Evolutionary conservation across 2,888 invertebrate species (phyloP).

Genomic region (Coecobrya sp.): DNA sequence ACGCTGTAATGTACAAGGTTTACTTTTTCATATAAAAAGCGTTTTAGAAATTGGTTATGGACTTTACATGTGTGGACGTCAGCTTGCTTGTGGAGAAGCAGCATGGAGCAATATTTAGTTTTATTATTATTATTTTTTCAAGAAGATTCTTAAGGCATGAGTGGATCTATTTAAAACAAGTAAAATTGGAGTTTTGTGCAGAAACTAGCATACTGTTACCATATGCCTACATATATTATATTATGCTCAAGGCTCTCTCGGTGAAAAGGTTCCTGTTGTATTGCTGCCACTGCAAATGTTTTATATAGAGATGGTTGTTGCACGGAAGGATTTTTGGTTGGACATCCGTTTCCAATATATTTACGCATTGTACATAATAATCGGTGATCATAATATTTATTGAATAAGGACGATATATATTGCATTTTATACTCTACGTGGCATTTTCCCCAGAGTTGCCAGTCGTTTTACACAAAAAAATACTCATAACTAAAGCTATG

Average conservation of each 20-base stretch:
- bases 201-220: neutral
- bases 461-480: constrained; percentile 17
- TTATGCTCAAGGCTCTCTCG: neutral
- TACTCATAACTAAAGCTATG: no score
- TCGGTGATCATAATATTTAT: constrained; percentile 40
- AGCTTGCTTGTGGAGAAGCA: constrained; percentile 70
- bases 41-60: neutral
- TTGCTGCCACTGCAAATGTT: neutral
- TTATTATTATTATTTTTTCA: constrained; percentile 47
- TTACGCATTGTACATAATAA: constrained; percentile 43
- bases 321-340: constrained; percentile 10
- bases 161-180: constrained; percentile 77
- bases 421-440: neutral
- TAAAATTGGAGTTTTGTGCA: constrained; percentile 61
- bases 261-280: constrained; percentile 6
- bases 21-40: no score
- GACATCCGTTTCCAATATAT: constrained; percentile 40
- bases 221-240: neutral
- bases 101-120: constrained; percentile 69
- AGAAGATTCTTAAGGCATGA: constrained; percentile 76
- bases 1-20: neutral
- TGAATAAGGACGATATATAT: neutral
- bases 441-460: neutral
- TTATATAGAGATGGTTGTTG: neutral
- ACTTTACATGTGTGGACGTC: constrained; percentile 34